Evolutionary conservation across 2,888 invertebrate genomes (phyloP), one percentile per base, ranked within the genome.

Genomic region (Gymnosoma rotundatum): DNA sequence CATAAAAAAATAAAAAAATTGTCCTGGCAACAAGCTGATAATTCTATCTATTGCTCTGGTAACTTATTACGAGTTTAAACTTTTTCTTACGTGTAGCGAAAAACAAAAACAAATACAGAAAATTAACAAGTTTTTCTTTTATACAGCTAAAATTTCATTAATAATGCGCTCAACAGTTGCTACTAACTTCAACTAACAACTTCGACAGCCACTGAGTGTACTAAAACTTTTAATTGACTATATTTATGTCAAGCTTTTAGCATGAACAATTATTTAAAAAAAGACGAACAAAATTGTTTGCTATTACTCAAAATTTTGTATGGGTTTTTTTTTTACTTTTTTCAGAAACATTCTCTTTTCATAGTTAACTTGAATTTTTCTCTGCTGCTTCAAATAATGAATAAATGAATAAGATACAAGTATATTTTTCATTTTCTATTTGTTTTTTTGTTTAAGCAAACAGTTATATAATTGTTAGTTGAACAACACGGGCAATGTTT

Each of bases 161-260:
- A 80, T 73, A 78, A 63, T 58, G 18, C 72, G 63, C 67, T 83
- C 73, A 76, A 79, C 69, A 76, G 80, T 60, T 83, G 61, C 63
- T 76, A 66, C 56, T 73, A 83, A 83, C 83, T 80, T 78, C 72
- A 72, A 69, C 72, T 50, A 69, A 80, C 67, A 73, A 83, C 61
- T 67, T 61, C 45, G 32, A 64, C 74, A 32, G 18, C 32, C 48
- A 48, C n/a, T 48, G n/a, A 14, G 21, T 48, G 36, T 36, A 45
- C 54, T 67, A 52, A 78, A 80, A 83, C 83, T 83, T 83, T 83
- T 83, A 83, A 83, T 83, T 83, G 83, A 80, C 83, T 73, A 73
- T 83, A 76, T 83, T 80, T 83, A 80, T 83, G 80, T 60, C 56
- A 58, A 80, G 72, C 66, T 75, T 69, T 61, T 61, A 78, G 74